Evolutionary conservation across 2,113 vertebrate species (phyloP), one percentile per base, ranked within the genome.

Genomic region (Phrynosoma blainvillii): DNA sequence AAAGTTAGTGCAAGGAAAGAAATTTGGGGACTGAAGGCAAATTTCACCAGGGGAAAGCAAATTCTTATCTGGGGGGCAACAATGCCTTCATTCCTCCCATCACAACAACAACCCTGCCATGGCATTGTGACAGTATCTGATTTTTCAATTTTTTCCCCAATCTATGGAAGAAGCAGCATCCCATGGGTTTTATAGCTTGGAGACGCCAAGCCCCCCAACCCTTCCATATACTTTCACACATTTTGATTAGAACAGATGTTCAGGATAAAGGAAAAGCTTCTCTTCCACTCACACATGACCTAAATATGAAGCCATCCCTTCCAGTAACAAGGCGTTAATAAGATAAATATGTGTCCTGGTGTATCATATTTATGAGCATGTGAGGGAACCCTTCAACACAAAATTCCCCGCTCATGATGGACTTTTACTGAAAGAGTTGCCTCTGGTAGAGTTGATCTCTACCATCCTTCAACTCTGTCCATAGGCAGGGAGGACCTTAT

Each of bases 371-470:
- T 13, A 23, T 65, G 23, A 42, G 25, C 73, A n/a, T 52, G 59
- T 25, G 40, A 85, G 13, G 59, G 25, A 47, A 42, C 20, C 42
- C 42, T 59, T n/a, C 30, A 42, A 16, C 20, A 13, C 10, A 52
- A 25, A 27, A 0, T 59, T 30, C 4, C 1, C 13, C 9, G 7
- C 20, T 0, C 6, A 4, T 78, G 23, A 62, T 62, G 59, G 59
- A 14, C 59, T 32, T 54, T 32, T 62, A 84, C 0, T 0, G 0
- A 62, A 86, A 30, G n/a, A 10, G 62, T 30, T 0, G 8, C 81
- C 84, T 82, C 2, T 66, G 77, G 68, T 3, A 7, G 0, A 0
- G 11, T 1, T n/a, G 82, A 90, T 85, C 79, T 68, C 81, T 75
- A 70, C 83, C 52, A 77, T 73, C 75, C 86, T 82, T 54, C 25